Base-by-base conservation (phyloP, 1,140 invertebrate species). In the Papilio helenus region DNA sequence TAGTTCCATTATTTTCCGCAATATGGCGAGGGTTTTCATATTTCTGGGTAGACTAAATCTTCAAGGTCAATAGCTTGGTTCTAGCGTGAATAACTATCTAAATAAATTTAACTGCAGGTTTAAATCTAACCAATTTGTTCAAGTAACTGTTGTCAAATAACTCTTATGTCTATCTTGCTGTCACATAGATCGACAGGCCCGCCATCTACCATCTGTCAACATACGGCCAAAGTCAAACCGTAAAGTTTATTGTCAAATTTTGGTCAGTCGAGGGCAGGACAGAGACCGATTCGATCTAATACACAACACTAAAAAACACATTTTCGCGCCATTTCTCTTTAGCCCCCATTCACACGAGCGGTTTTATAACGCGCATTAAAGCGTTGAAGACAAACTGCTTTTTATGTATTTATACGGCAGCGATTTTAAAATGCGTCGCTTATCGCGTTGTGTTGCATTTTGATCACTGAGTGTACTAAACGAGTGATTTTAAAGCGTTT, bases 191-290 rank as follows among this genome's bases (percentile, higher is more conserved):
- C 46, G 18, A 20, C 51, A 55, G 7, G 20, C 9, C 58, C 20
- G 58, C 58, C 20, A 61, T 26, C 61, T 29, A 29, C 12, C 23
- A 26, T 18, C 61, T 29, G 61, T 68, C 20, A 61, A 20, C 58
- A 61, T 12, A 26, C 58, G 23, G 58, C 58, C 7, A 20, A 61
- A 61, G 58, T 61, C 61, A 29, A 16, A 29, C 61, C 61, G 61
- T 16, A 92, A 85, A 91, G 83, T 90, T 93, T 94, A 94, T 93
- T 94, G 93, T 94, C 93, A 90, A 88, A 88, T 87, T 87, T 93
- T 93, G 92, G 93, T 93, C 92, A 89, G 87, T 87, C 83, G 86
- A 87, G 86, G 86, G 86, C 79, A 85, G 82, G 84, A 83, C 79
- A 83, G 83, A 85, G 83, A 82, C 86, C 85, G 87, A 79, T 74